These are phyloP conservation scores for Amphiprion ocellaris DNA, from an alignment of 2,113 vertebrate species.

Conservation along the genomic window DNA sequence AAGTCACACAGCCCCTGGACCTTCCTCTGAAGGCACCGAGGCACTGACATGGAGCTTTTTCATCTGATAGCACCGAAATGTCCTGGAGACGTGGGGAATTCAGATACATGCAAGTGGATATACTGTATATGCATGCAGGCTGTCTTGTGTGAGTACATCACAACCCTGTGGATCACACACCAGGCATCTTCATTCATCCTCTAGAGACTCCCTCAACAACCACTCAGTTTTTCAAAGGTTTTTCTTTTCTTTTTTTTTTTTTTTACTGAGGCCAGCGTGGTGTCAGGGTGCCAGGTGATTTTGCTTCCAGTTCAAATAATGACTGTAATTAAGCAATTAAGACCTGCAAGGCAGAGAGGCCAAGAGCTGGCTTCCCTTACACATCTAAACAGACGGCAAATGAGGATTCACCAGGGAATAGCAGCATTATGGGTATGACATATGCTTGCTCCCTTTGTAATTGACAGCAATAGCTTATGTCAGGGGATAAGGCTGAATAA, in stretches of 20 bases:
- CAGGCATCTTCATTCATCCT: conserved; percentile 65
- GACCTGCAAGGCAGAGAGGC: conserved; percentile 62
- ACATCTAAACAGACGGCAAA: conserved; percentile 71
- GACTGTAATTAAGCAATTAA: conserved; percentile 83
- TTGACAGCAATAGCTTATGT: conserved; percentile 57
- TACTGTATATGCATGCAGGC: conserved; percentile 51
- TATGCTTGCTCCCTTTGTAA: conserved; percentile 65
- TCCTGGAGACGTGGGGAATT: conserved; percentile 74
- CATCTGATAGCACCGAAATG: conserved; percentile 77
- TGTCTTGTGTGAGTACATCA: conserved; percentile 54
- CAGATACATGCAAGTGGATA: conserved; percentile 65
- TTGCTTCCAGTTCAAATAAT: conserved; percentile 77
- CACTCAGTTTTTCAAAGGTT: conserved; percentile 45
- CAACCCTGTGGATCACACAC: conserved; percentile 59
- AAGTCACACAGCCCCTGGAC: conserved; percentile 84
- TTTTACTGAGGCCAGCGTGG: conserved; percentile 49
- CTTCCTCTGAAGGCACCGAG: conserved; percentile 80
- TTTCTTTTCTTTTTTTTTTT: conserved; percentile 6
- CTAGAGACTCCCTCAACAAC: conserved; percentile 51
- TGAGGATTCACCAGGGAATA: conserved; percentile 73
- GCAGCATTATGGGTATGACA: conserved; percentile 54
- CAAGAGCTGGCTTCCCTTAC: conserved; percentile 58
- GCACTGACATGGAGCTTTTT: conserved; percentile 80
- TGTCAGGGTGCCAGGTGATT: conserved; percentile 69
- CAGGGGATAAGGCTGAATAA: conserved; percentile 23